Base-by-base conservation (phyloP, 2,888 invertebrate genomes). In the Eupelmus urozonus region DNA sequence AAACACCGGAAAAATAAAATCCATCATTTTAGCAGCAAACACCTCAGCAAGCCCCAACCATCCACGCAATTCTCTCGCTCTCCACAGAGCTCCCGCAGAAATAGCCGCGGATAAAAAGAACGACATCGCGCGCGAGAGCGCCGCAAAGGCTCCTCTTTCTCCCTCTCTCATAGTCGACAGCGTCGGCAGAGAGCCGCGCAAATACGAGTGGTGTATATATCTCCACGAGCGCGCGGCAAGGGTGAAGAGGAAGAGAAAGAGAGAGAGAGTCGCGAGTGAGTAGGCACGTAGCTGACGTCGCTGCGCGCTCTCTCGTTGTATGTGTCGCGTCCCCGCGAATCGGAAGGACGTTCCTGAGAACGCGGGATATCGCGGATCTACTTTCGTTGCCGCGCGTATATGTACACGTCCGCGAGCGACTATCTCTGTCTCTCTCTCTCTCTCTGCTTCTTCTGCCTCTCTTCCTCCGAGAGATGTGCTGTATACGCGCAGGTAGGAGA, bases 251-350 rank as follows among this genome's bases (percentile, higher is more conserved):
- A 18, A 60, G 49, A 29, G 49, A 45, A 18, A 27, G 51, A 23
- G 18, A 51, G n/a, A 16, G 2, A 2, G 18, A 60, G 51, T 29
- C 71, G 62, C 72, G 29, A 69, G 55, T 29, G 71, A 62, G 62
- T 63, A 72, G 62, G 51, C 72, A 72, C 77, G 77, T 77, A 76
- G n/a, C 60, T 67, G 67, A 67, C 74, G 57, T 70, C 70, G 67
- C 53, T 27, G 40, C n/a, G 49, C 49, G 34, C 20, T 65, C 42
- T 34, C 40, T 25, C 34, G 51, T 34, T 2, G 25, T 25, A 57
- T 74, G n/a, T n/a, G n/a, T n/a, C n/a, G n/a, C 42, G 63, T 60
- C 63, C 27, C 55, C 29, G 65, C 23, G 59, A 63, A 59, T 71
- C 66, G 74, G 63, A 74, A 74, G 74, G 59, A 74, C 69, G 74